Base-by-base conservation (phyloP, 1,140 invertebrate genomes). In the Tetragnatha versicolor region DNA sequence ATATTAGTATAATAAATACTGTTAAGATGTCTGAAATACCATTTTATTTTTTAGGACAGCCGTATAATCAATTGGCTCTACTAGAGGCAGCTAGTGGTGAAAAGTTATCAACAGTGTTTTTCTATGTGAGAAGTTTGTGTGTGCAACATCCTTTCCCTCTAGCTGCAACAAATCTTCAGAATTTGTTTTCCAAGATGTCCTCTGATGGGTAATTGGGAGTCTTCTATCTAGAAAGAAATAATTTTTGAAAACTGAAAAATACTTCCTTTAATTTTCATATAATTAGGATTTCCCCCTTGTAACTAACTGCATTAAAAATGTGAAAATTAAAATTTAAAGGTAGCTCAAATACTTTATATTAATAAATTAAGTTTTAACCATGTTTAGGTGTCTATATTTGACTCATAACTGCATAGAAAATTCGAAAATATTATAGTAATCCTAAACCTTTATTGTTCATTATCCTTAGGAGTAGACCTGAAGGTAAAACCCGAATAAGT, bases 21-120 rank as follows among this genome's bases (percentile, higher is more conserved):
- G 7, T 51, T 12, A n/a, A 22, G 6, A 51, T 22, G 3, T 12
- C 20, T 31, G 7, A 61, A 61, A 33, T 29, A 33, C 12, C 12
- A n/a, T 47, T 58, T 29, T 75, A 14, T 51, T 2, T 72, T 81
- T 42, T 76, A 87, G 87, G 93, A 39, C 93, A 95, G 83, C 93
- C 93, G 0, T 95, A 95, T 84, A 95, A 95, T 86, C 93, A 95
- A 86, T 85, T 95, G 82, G 93, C 93, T 27, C 88, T 95, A 45
- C 85, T 95, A 49, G 91, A 93, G 85, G 92, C 92, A 63, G 91
- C 92, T 7, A 89, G 92, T 47, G 92, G 92, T n/a, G 91, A 94
- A 82, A 91, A 92, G 83, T 87, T 95, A 72, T 91, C 91, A 39
- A 92, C 93, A 3, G 91, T 94, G 33, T 94, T 93, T 86, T 92